These are phyloP conservation scores for Ichneumon xanthorius DNA, from an alignment of 2,888 invertebrate genomes.

Conservation along the genomic window DNA sequence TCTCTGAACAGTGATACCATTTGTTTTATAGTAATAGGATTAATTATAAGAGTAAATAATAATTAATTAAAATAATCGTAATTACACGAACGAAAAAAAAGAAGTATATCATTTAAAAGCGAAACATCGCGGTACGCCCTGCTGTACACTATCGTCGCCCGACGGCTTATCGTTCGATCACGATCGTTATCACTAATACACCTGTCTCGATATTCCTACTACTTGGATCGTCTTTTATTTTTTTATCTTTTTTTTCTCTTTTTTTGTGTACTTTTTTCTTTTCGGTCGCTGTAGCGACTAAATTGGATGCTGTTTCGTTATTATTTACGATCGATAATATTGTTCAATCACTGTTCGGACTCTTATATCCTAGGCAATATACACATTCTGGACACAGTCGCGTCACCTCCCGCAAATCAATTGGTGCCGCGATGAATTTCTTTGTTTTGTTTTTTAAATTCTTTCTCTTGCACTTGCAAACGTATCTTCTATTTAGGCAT, in stretches of 20 bases:
- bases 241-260: constrained; percentile 54
- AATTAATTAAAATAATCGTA: constrained; percentile 60
- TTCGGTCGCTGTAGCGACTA: constrained; percentile 49
- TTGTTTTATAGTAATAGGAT: constrained; percentile 68
- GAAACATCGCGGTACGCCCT: constrained; percentile 71
- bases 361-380: constrained; percentile 58
- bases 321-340: constrained; percentile 60
- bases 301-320: constrained; percentile 38
- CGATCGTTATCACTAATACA: constrained; percentile 73
- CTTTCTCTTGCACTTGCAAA: constrained; percentile 32
- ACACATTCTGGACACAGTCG: constrained; percentile 49
- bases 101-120: constrained; percentile 63
- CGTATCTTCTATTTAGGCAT: constrained; percentile 64
- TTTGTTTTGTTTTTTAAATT: not conserved
- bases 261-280: constrained; percentile 42
- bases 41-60: constrained; percentile 64
- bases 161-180: constrained; percentile 67
- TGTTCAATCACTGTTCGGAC: constrained; percentile 62
- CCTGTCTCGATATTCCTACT: constrained; percentile 67
- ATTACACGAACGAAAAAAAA: constrained; percentile 58
- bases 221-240: constrained; percentile 51
- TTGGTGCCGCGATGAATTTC: constrained; percentile 12
- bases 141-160: constrained; percentile 71
- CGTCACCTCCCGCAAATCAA: constrained; percentile 27
- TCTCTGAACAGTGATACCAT: constrained; percentile 70